These are phyloP conservation scores for Xenopus borealis DNA, from an alignment of 2,113 vertebrate species.

Conservation along the genomic window DNA sequence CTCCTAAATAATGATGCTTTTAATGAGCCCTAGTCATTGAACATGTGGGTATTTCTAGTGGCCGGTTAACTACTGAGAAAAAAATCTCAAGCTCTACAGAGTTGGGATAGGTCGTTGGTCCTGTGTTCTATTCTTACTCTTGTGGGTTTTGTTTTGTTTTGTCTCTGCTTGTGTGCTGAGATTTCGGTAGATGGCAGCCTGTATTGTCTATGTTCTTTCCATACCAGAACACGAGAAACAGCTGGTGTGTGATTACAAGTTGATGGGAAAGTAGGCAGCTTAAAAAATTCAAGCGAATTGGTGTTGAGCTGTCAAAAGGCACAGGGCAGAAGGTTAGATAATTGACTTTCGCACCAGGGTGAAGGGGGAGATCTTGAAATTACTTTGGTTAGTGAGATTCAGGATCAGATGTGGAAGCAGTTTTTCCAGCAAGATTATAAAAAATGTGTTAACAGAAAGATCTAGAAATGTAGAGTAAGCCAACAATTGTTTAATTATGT, in stretches of 20 bases:
- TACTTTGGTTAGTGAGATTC: conserved; percentile 51
- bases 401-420: conserved; percentile 52
- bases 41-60: too few species aligned
- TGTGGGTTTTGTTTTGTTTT: conserved; percentile 68
- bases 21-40: too few species aligned
- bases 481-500: too few species aligned
- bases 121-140: conserved; percentile 58
- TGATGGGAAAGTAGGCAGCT: conserved; percentile 61
- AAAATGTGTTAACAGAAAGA: too few species aligned
- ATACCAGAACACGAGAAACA: conserved; percentile 69
- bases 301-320: conserved; percentile 62
- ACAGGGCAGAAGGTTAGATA: conserved; percentile 62
- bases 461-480: too few species aligned
- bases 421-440: too few species aligned
- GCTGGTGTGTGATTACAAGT: conserved; percentile 73
- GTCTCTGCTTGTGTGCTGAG: conserved; percentile 63
- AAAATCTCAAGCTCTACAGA: too few species aligned
- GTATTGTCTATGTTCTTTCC: conserved; percentile 66
- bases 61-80: too few species aligned
- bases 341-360: conserved; percentile 51
- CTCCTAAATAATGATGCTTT: too few species aligned
- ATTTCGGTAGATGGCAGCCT: conserved; percentile 79
- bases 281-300: conserved; percentile 65
- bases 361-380: conserved; percentile 49
- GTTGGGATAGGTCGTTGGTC: conserved; percentile 39